These are phyloP conservation scores for Littorina saxatilis DNA, from an alignment of 1,140 invertebrate species.

Conservation along the genomic window DNA sequence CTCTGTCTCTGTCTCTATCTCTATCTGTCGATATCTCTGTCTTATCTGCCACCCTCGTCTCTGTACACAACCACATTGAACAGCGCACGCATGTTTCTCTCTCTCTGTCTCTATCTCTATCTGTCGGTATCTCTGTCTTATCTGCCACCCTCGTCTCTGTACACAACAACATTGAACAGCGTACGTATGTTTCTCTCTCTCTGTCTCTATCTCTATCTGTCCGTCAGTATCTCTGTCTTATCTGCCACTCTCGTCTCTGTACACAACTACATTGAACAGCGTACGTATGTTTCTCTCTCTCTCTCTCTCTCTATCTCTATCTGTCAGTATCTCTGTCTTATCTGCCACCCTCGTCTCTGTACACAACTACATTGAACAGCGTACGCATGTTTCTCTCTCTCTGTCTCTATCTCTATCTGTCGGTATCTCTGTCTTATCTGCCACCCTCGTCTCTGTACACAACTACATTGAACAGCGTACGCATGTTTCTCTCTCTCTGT, in stretches of 20 bases:
- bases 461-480: no score
- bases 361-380: background rate
- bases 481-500: background rate
- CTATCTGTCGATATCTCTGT: no score
- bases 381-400: background rate
- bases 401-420: background rate
- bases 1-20: no score
- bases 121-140: no score
- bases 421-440: background rate
- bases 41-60: no score
- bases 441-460: no score
- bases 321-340: background rate
- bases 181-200: background rate
- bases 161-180: no score
- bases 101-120: no score
- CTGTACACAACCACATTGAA: no score
- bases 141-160: no score
- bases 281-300: background rate
- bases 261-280: background rate
- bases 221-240: background rate
- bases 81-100: no score
- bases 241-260: background rate
- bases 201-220: background rate
- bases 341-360: background rate
- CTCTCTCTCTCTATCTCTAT: constrained; percentile 1